Conservation (phyloP, 2,888 invertebrate genomes). For the Zygogramma bicolorata region DNA sequence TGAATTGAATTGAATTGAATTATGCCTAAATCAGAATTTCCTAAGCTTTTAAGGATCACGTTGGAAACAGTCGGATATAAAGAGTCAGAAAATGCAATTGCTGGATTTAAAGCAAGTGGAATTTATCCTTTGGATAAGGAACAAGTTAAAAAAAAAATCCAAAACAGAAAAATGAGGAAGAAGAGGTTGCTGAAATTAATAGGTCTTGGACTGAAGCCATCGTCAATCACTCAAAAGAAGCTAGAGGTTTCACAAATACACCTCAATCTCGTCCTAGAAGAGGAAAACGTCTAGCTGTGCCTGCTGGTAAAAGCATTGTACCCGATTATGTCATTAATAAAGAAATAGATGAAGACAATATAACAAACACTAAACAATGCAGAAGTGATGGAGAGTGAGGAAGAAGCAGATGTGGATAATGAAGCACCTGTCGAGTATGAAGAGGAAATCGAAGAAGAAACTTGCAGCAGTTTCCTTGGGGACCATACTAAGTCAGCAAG, state of each 20-base stretch:
- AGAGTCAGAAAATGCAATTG: not conserved
- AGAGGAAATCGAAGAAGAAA: not conserved
- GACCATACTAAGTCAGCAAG: not conserved
- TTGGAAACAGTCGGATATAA: not conserved
- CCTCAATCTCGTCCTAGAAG: too few species aligned
- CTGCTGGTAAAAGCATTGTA: too few species aligned
- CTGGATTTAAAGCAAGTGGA: not conserved
- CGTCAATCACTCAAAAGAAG: too few species aligned
- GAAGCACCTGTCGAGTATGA: not conserved
- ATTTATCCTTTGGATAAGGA: not conserved
- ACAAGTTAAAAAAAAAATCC: not conserved
- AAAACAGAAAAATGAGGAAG: not conserved
- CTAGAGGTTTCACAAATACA: too few species aligned
- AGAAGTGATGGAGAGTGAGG: not conserved
- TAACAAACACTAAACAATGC: not conserved
- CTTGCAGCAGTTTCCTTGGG: not conserved
- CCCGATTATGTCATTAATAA: too few species aligned
- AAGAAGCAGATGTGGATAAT: not conserved
- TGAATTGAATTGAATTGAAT: not conserved
- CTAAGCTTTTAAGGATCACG: not conserved
- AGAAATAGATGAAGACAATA: not conserved
- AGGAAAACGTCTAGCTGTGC: too few species aligned
- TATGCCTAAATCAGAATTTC: not conserved
- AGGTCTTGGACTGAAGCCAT: too few species aligned
- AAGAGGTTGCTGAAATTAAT: too few species aligned